phyloP scores from a whole-genome alignment of 1,140 invertebrate species.

The Eulimnadia texana region DNA sequence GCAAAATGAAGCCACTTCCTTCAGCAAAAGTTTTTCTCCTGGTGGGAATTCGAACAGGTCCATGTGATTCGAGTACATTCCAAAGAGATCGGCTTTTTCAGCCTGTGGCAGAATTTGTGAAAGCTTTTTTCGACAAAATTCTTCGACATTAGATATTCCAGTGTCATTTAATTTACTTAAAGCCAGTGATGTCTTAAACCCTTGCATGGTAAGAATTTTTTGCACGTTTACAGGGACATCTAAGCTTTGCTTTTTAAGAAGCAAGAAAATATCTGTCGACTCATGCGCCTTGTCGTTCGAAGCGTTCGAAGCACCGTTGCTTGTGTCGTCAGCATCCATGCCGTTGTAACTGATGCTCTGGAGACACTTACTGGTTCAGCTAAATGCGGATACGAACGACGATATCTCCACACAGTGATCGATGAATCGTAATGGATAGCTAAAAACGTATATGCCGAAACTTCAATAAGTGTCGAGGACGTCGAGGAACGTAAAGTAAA shows the following conservation, averaged over 20 bases:
- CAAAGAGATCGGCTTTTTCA: not conserved
- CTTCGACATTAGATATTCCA: not conserved
- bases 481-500: too few relatives aligned
- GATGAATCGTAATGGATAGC: too few relatives aligned
- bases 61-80: not conserved
- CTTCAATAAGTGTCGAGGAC: too few relatives aligned
- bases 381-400: too few relatives aligned
- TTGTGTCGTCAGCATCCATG: not conserved
- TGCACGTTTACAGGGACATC: not conserved
- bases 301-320: too few relatives aligned
- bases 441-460: too few relatives aligned
- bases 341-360: too few relatives aligned
- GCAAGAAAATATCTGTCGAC: not conserved
- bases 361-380: too few relatives aligned
- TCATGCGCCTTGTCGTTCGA: too few relatives aligned
- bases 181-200: not conserved
- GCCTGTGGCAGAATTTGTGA: not conserved
- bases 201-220: not conserved
- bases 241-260: not conserved
- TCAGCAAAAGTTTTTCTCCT: not conserved
- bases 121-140: not conserved
- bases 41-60: not conserved
- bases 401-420: too few relatives aligned
- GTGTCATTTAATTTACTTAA: not conserved
- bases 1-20: not conserved